A percentile compares a stretch with the other conserved stretches of the same genome.
Conservation (phyloP, 2,113 vertebrate species). For the Scomber japonicus region DNA sequence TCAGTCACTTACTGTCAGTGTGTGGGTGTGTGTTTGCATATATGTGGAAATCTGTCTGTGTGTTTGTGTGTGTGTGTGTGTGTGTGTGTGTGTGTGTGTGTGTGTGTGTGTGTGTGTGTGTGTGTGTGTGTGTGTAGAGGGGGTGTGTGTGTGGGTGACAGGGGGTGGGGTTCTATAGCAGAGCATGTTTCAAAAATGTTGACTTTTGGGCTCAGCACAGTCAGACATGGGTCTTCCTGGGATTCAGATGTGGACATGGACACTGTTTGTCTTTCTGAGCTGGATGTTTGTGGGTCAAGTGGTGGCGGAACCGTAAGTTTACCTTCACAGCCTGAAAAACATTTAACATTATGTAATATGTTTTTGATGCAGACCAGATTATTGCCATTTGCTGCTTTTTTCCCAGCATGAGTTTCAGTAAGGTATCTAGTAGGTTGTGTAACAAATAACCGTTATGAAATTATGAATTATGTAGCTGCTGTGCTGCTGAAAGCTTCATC, state of each 20-base stretch:
- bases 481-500: no score
- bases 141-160: neutral
- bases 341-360: neutral
- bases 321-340: neutral
- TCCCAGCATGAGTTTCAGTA: no score
- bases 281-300: constrained; percentile 26
- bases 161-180: neutral
- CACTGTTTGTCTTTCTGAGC: constrained; percentile 43
- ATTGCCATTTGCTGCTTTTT: no score
- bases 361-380: no score
- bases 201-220: neutral
- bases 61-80: no score
- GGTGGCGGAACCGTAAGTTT: constrained; percentile 64
- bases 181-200: constrained; percentile 5
- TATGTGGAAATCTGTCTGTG: no score
- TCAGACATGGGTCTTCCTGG: constrained; percentile 56
- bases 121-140: neutral
- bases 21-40: no score
- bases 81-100: neutral
- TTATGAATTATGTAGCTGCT: no score
- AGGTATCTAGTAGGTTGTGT: no score
- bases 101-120: no score
- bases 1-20: no score
- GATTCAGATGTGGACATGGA: constrained; percentile 39
- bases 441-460: no score